Base-by-base conservation (phyloP, 2,888 invertebrate genomes). In the Andrena chrysosceles region DNA sequence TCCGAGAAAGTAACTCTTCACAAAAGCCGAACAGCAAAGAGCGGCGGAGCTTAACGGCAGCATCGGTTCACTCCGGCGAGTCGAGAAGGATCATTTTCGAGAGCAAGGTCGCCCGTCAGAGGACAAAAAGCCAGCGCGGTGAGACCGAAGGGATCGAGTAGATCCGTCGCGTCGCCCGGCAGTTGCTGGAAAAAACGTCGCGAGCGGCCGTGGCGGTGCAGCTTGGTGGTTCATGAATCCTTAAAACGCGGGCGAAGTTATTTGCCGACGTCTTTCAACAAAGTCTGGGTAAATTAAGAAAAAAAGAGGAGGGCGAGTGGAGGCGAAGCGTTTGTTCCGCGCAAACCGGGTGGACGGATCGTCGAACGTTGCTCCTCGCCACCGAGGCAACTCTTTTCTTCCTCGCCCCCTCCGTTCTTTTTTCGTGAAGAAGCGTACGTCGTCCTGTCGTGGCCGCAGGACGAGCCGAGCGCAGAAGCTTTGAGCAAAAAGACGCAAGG, bases 281-380 rank as follows among this genome's bases (percentile, higher is more conserved):
- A 68, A 78, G 78, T 84, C 79, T 62, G 75, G 49, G 84, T 78
- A 84, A 84, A 84, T 84, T 79, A 84, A 83, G 84, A 76, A 73
- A 84, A 84, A 81, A 84, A 72, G 26, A 52, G 33, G 59, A 54
- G 62, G 69, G n/a, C 23, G 6, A n/a, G 33, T 23, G 33, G 54
- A 31, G 66, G 52, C 20, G 83, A 68, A 72, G 78, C 84, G 84
- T 84, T 84, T 84, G 83, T 84, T 78, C 81, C 81, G 52, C 64
- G 76, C 84, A 83, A 84, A 83, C 83, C 74, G 20, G 66, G 42
- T 16, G 74, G 73, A 82, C 83, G 56, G 23, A 63, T 68, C 83
- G 74, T 62, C 78, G 75, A 79, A 83, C 71, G 84, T 62, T 72
- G 64, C 20, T 69, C 69, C 59, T 31, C 54, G 68, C 42, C 42